Base-by-base conservation (phyloP, 2,113 vertebrate species). In the Oryzias curvinotus region DNA sequence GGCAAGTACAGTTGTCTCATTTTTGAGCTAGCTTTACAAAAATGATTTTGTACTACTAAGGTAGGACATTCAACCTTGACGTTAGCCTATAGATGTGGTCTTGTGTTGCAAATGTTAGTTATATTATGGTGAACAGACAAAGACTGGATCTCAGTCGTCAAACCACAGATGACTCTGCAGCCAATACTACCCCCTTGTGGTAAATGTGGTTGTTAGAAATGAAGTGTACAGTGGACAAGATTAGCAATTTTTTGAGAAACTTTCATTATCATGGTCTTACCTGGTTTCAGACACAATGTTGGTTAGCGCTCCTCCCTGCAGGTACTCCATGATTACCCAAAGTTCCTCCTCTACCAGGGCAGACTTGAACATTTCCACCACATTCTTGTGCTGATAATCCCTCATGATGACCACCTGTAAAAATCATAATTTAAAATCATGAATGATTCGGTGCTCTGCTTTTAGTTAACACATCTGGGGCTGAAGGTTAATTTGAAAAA, bases 291-390 rank as follows among this genome's bases (percentile, higher is more conserved):
- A 96, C 56, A 99, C 94, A 0, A 99, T 98, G 90, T 99, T 97
- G 4, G 97, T 99, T 59, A 99, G 94, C 57, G 97, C 97, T 76
- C 97, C 97, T 3, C 97, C 97, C 79, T 99, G 96, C 72, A 99
- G 91, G 85, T 98, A 98, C 88, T 99, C 97, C 97, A 99, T 99
- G 69, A 99, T 94, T 36, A 99, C 97, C 97, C 97, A 99, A 66
- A 99, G 92, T 80, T 99, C 97, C 83, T 99, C 97, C 53, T 96
- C 97, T 75, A 99, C 97, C 2, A 99, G 89, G 43, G 97, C 96
- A 60, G 96, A 98, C 87, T 97, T 99, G 80, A 97, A 99, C 96
- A 99, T 98, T 89, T 99, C 95, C 86, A 99, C 97, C 1, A 99
- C 96, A 0, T 98, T 98, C 83, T 93, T 89, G 1, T 99, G 97